Conservation (phyloP, 2,888 invertebrate genomes). For the Cheilosia urbana region DNA sequence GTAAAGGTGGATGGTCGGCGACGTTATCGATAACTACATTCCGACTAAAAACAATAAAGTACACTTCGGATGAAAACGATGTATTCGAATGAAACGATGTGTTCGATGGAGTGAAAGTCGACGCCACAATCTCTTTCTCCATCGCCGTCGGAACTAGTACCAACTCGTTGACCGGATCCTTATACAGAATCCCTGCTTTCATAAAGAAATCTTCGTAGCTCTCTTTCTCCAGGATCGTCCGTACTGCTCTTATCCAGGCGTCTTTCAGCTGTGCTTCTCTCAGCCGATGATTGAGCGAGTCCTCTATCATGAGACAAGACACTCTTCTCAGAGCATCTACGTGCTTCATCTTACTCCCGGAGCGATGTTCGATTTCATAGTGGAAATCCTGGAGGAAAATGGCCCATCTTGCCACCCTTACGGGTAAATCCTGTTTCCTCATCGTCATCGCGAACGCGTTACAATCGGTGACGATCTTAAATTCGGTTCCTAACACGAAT, state of each 20-base stretch:
- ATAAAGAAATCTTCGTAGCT: slow-evolving; percentile 58
- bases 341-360: slow-evolving; percentile 25
- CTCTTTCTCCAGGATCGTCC: slow-evolving; percentile 43
- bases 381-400: slow-evolving; percentile 44
- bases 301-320: slow-evolving; percentile 21
- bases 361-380: slow-evolving; percentile 39
- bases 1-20: too few relatives aligned
- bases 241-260: too few relatives aligned
- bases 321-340: slow-evolving; percentile 48
- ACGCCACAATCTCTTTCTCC: too few relatives aligned
- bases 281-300: too few relatives aligned
- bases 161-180: slow-evolving; percentile 16
- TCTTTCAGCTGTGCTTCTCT: too few relatives aligned
- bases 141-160: not conserved
- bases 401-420: slow-evolving; percentile 43
- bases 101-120: too few relatives aligned
- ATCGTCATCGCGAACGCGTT: slow-evolving; percentile 78
- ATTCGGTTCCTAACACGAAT: too few relatives aligned
- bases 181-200: slow-evolving; percentile 44
- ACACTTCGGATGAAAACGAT: too few relatives aligned
- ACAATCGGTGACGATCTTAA: too few relatives aligned
- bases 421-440: slow-evolving; percentile 76
- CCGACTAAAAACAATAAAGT: too few relatives aligned
- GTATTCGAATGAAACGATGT: too few relatives aligned
- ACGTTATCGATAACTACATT: too few relatives aligned